Evolutionary conservation across 2,113 vertebrate genomes (phyloP).

Genomic region (Anoplopoma fimbria): DNA sequence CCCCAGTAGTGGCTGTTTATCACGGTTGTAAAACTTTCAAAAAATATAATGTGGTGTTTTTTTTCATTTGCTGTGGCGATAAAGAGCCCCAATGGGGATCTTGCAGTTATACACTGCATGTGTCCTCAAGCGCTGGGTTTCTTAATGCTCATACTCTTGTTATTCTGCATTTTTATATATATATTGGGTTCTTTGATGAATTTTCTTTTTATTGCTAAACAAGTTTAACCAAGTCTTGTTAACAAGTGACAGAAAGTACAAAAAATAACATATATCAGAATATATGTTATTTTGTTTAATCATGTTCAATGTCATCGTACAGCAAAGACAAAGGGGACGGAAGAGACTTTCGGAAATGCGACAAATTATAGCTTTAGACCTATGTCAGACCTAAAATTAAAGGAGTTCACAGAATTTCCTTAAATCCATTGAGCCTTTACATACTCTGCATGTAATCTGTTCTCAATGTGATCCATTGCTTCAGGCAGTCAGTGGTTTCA

Average conservation of each 20-base stretch:
- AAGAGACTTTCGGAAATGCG: background rate
- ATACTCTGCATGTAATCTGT: conserved; percentile 1
- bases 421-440: background rate
- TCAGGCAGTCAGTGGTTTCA: conserved; percentile 1
- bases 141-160: background rate
- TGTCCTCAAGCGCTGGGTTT: background rate
- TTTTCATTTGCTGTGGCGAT: conserved; percentile 4
- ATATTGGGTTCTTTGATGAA: background rate
- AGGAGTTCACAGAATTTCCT: background rate
- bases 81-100: background rate
- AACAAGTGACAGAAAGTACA: no score
- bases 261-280: no score
- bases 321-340: background rate
- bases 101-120: background rate
- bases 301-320: background rate
- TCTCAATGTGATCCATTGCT: background rate
- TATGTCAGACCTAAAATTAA: background rate
- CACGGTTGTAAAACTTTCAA: background rate
- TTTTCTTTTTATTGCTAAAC: background rate
- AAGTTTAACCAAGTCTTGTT: background rate
- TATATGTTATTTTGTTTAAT: background rate
- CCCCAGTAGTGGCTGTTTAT: conserved; percentile 17
- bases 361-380: background rate
- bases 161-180: background rate
- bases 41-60: background rate